Conservation (phyloP, 2,888 invertebrate species). For the Meteorus colon region DNA sequence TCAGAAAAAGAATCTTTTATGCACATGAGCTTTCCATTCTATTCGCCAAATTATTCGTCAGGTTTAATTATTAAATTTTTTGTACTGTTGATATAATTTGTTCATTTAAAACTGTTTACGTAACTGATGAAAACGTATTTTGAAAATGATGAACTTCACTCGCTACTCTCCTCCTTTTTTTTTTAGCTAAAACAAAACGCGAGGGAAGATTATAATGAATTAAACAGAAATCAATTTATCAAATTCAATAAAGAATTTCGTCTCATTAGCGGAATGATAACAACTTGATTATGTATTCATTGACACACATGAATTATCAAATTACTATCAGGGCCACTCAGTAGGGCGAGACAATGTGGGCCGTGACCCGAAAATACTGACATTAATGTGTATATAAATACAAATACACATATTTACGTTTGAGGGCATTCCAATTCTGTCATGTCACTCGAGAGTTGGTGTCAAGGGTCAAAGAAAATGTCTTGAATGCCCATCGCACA, state of each 20-base stretch:
- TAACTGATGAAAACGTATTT: no score
- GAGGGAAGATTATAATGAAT: not conserved
- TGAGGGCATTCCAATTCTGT: slow-evolving; percentile 9
- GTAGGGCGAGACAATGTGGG: slow-evolving; percentile 41
- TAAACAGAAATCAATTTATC: not conserved
- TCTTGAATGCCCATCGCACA: not conserved
- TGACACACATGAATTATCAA: not conserved
- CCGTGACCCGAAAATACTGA: slow-evolving; percentile 44
- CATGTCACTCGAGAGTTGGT: not conserved
- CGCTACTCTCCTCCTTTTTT: no score
- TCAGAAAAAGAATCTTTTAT: no score
- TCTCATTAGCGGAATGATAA: not conserved
- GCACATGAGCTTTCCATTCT: no score
- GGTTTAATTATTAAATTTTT: no score
- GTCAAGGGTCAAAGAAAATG: slow-evolving; percentile 31
- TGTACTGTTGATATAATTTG: no score
- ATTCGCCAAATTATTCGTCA: no score
- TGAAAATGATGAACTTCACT: no score
- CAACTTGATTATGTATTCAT: not conserved
- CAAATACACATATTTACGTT: slow-evolving; percentile 11
- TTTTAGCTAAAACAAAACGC: no score
- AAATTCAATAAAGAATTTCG: not conserved
- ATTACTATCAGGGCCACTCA: slow-evolving; percentile 21
- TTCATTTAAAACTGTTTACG: no score
- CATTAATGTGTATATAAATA: slow-evolving; percentile 27